Percentiles rank a stretch among this genome's conserved stretches.
phyloP scores from a whole-genome alignment of 2,113 vertebrate species.

The Gnathonemus longibarbis region DNA sequence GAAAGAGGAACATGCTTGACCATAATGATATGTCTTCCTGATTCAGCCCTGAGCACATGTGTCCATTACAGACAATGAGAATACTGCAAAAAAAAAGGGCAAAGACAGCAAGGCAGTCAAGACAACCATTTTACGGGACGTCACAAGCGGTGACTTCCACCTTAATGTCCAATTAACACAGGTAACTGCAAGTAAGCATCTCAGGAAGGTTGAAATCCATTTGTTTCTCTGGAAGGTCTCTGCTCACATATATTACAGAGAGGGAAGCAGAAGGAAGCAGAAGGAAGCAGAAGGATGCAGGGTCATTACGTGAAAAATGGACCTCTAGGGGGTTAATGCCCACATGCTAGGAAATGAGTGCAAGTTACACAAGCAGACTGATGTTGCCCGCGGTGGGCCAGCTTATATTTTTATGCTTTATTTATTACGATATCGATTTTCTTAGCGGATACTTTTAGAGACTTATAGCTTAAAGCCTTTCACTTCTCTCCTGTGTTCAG shows the following conservation, averaged over 20 bases:
- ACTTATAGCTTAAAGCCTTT: not conserved
- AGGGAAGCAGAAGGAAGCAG: not conserved
- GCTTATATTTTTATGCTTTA: conserved; percentile 1
- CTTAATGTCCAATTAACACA: not conserved
- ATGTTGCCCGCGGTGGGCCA: not conserved
- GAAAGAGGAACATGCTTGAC: not conserved
- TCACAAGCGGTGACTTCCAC: not conserved
- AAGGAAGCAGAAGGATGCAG: not conserved
- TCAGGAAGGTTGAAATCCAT: not conserved
- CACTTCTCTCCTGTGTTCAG: conserved; percentile 3
- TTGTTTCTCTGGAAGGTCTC: not conserved
- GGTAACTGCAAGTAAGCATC: not conserved
- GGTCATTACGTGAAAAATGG: not conserved
- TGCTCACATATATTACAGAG: not conserved
- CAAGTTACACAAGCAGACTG: not conserved
- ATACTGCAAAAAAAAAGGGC: not conserved
- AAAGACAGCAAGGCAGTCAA: too few relatives aligned
- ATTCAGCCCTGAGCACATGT: not conserved
- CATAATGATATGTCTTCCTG: not conserved
- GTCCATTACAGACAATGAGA: not conserved
- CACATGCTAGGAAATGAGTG: not conserved
- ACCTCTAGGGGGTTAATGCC: not conserved
- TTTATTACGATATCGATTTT: conserved; percentile 10
- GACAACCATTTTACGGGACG: not conserved
- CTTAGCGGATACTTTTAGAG: not conserved